Base-by-base conservation (phyloP, 2,797 vertebrate species). In the Garrulus glandarius region DNA sequence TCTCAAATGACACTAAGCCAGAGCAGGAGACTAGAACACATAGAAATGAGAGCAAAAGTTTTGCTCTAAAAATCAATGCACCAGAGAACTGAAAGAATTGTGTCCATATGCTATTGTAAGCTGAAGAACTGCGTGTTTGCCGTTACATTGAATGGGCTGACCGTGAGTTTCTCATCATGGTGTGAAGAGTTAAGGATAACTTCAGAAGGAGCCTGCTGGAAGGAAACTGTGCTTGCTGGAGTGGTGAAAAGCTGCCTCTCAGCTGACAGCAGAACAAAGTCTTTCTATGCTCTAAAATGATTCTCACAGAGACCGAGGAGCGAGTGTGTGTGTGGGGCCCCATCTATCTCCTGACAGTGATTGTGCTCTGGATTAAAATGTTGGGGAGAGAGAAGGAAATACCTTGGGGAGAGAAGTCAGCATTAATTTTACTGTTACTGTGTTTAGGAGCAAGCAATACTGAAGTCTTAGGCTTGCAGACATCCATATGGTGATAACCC, bases 191-290 rank as follows among this genome's bases (percentile, higher is more conserved):
- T 65, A 29, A 30, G 36, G 14, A 29, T 39, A 78, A 52, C 64
- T 95, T 91, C 67, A 87, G 74, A 84, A 84, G 36, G 55, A 91
- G 59, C 29, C 67, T 93, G 57, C 61, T 91, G 84, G 80, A 96
- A 81, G 53, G 67, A 81, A 36, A 39, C 55, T 68, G 7, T 53
- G 50, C 32, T 74, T 80, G 60, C 44, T 84, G 46, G 43, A 76
- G 37, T 80, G 46, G 19, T 90, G 72, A 84, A 88, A 89, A 82
- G 11, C 43, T 89, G 43, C 21, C 39, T 89, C n/a, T 86, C 39
- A 34, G n/a, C 60, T 93, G 81, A 77, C 60, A 87, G 64, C 55
- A 79, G 81, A 94, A 84, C 29, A 65, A 64, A 89, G 63, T 50
- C 59, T 81, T 81, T 41, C 57, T 59, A 12, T 79, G 26, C 46